phyloP scores from a whole-genome alignment of 2,113 vertebrate genomes.

The Gopherus evgoodei region DNA sequence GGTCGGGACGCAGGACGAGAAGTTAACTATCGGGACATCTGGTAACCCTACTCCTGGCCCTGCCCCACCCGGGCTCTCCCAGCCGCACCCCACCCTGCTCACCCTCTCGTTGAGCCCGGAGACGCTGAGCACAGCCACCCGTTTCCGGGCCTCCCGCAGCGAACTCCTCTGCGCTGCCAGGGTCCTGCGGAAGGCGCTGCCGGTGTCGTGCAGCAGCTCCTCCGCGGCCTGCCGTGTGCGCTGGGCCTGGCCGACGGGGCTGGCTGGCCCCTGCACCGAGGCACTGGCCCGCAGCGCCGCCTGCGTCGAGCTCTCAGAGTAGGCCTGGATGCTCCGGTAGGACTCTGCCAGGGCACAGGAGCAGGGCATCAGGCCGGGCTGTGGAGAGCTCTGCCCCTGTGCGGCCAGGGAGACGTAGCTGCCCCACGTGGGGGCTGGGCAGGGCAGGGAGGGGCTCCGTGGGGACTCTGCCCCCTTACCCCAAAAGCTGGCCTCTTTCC shows the following conservation, averaged over 20 bases:
- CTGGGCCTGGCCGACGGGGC: constrained; percentile 73
- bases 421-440: neutral
- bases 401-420: neutral
- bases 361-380: neutral
- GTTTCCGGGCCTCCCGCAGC: constrained; percentile 76
- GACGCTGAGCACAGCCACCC: constrained; percentile 64
- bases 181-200: constrained; percentile 60
- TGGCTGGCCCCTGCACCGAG: constrained; percentile 68
- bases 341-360: constrained; percentile 75
- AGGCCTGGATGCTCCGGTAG: constrained; percentile 78
- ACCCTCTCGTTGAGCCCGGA: constrained; percentile 65
- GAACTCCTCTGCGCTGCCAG: constrained; percentile 75
- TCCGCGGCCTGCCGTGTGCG: constrained; percentile 14
- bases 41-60: too few species aligned
- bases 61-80: neutral
- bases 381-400: too few species aligned
- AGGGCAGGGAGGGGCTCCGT: neutral
- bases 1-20: too few species aligned
- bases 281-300: constrained; percentile 68
- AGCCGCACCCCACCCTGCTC: neutral
- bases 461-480: constrained; percentile 71
- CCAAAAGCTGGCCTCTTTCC: constrained; percentile 69
- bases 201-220: constrained; percentile 56
- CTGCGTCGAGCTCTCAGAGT: constrained; percentile 69
- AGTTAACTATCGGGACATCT: too few species aligned